phyloP scores from a whole-genome alignment of 1,140 invertebrate genomes.

The Anoplophora glabripennis region DNA sequence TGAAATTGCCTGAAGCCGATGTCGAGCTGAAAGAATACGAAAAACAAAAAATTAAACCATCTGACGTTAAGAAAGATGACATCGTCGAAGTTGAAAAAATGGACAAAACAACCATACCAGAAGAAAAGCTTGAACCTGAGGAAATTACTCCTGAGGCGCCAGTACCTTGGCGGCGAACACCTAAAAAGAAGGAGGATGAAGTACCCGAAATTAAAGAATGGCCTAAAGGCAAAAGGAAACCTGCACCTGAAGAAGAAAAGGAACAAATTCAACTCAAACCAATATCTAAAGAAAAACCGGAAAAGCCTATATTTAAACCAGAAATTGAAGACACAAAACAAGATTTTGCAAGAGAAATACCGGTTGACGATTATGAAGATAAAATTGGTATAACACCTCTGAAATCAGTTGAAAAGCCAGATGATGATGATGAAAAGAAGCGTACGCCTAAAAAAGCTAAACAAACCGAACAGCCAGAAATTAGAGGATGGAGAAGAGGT shows the following conservation, averaged over 20 bases:
- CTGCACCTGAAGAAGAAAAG: constrained; percentile 45
- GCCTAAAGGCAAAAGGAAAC: constrained; percentile 49
- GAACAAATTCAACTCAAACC: constrained; percentile 46
- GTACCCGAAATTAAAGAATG: constrained; percentile 46
- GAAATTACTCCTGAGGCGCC: constrained; percentile 41
- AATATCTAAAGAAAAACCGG: constrained; percentile 41
- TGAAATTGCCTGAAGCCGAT: constrained; percentile 27
- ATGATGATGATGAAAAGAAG: constrained; percentile 26
- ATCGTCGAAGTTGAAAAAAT: constrained; percentile 35
- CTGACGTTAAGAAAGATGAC: constrained; percentile 36
- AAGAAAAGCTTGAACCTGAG: constrained; percentile 35
- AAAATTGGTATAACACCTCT: constrained; percentile 13
- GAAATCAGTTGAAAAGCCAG: constrained; percentile 6
- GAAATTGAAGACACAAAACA: constrained; percentile 27
- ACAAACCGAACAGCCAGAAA: constrained; percentile 35
- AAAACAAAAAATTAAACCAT: constrained; percentile 30
- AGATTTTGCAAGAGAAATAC: constrained; percentile 22
- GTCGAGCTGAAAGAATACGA: constrained; percentile 36
- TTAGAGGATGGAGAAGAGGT: constrained; percentile 37
- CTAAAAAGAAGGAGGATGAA: constrained; percentile 43
- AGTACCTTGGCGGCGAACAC: constrained; percentile 39
- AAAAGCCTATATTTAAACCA: constrained; percentile 33
- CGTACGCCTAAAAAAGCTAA: constrained; percentile 19
- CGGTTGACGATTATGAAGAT: constrained; percentile 37
- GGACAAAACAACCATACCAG: constrained; percentile 36